These are phyloP conservation scores for Ptychochromis oligacanthus DNA, from an alignment of 2,113 vertebrate genomes.

Conservation along the genomic window DNA sequence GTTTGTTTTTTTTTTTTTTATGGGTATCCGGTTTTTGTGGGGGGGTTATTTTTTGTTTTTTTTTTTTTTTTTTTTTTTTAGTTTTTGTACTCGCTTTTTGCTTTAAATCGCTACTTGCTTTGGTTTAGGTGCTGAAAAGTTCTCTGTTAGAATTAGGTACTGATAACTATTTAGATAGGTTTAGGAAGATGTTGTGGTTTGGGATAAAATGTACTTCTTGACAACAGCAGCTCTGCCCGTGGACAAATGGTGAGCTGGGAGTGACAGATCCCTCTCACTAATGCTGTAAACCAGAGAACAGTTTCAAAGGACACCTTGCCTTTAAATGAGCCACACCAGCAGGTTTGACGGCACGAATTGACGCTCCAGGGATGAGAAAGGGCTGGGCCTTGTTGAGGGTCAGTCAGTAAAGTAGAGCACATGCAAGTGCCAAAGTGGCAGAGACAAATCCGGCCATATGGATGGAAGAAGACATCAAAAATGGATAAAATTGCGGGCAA, in stretches of 20 bases:
- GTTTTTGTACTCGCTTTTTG: background rate
- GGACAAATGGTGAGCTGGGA: background rate
- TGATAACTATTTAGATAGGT: background rate
- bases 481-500: background rate
- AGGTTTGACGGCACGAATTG: background rate
- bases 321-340: background rate
- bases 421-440: background rate
- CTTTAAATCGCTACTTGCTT: background rate
- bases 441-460: background rate
- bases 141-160: background rate
- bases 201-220: background rate
- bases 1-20: too few species aligned
- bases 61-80: too few species aligned
- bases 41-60: too few species aligned
- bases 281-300: background rate
- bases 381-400: background rate
- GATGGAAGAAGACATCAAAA: background rate
- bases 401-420: background rate
- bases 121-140: background rate
- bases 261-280: background rate
- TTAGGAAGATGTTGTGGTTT: background rate
- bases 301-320: background rate
- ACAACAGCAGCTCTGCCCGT: background rate
- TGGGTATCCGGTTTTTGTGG: too few species aligned
- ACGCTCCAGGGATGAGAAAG: background rate